Evolutionary conservation across 2,888 invertebrate genomes (phyloP), one percentile per base, ranked within the genome.

Genomic region (Drosophila anceps): DNA sequence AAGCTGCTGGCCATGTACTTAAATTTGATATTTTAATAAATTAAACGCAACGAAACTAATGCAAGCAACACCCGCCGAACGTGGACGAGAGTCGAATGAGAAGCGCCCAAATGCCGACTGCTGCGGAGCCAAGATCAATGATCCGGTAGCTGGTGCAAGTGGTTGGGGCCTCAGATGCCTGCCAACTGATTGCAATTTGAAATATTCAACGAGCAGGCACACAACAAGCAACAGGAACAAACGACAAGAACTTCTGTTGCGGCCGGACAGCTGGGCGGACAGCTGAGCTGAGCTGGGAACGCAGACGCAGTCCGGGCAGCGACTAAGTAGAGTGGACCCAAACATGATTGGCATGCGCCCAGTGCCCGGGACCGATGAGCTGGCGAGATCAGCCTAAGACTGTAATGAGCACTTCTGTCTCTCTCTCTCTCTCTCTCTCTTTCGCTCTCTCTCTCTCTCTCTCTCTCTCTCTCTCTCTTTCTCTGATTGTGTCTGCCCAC

Each of bases 101-200:
- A 27, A 35, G 64, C 24, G 29, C 39, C 31, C 35, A 39, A 54
- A 39, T 37, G 39, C 37, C 37, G 7, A 12, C 51, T 58, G 46
- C 62, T 62, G 29, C 18, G 18, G 13, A 55, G 31, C n/a, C 46
- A 58, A 57, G 65, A 79, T 64, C 78, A 72, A 65, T 61, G 69
- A 65, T 69, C 58, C 64, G 65, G 81, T 62, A 79, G 79, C 84
- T 63, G 65, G 65, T 54, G 50, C 59, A 55, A 55, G 59, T 57
- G 74, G 51, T 39, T 51, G 60, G 12, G 43, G 62, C 53, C 54
- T 27, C 58, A 70, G 90, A 87, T 87, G 90, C 71, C 84, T 88
- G 90, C 88, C 88, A 85, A 85, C 90, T 90, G 90, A 87, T 86
- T 90, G 88, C 90, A 74, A 90, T 87, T 90, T 87, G 86, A 87